Base-by-base conservation (phyloP, 1,140 invertebrate species). In the Heterodera carotae region DNA sequence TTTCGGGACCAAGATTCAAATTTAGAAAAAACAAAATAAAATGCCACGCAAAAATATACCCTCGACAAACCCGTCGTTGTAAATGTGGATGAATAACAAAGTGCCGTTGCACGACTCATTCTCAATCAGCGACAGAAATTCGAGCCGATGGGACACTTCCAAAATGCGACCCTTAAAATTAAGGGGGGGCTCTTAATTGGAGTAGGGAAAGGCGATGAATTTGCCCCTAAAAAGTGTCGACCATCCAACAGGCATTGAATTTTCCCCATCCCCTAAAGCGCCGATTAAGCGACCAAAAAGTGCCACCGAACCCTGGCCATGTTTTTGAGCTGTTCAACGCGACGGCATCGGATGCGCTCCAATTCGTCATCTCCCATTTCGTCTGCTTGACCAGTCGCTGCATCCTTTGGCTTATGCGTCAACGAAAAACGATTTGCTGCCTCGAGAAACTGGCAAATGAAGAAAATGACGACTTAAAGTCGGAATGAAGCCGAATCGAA, bases 381-480 rank as follows among this genome's bases (percentile, higher is more conserved):
- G n/a, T n/a, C n/a, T n/a, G n/a, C n/a, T n/a, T n/a, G n/a, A n/a
- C n/a, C n/a, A n/a, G n/a, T n/a, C 6, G 83, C n/a, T 2, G 34
- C 62, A n/a, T 76, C 62, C 31, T 6, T 66, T 27, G 69, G 64
- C 8, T 56, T 56, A 33, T 39, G 48, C 33, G 82, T 8, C 33
- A 83, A 60, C n/a, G 75, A 60, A 71, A 83, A 85, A 15, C 82
- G 82, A 59, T 81, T 69, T 8, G 83, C 80, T 59, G 75, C 80
- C 75, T 78, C 53, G 25, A 82, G 25, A 12, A 83, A 33, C 82
- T 83, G 69, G 5, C 5, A 56, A 69, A 83, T 18, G 31, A 56
- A 66, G 15, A 22, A 7, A 29, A 48, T 33, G 34, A 76, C 31
- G 31, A 2, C 4, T 72, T 68, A n/a, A n/a, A n/a, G n/a, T n/a